Evolutionary conservation across 2,888 invertebrate genomes (phyloP), one percentile per base, ranked within the genome.

Genomic region (Phortica okadai): DNA sequence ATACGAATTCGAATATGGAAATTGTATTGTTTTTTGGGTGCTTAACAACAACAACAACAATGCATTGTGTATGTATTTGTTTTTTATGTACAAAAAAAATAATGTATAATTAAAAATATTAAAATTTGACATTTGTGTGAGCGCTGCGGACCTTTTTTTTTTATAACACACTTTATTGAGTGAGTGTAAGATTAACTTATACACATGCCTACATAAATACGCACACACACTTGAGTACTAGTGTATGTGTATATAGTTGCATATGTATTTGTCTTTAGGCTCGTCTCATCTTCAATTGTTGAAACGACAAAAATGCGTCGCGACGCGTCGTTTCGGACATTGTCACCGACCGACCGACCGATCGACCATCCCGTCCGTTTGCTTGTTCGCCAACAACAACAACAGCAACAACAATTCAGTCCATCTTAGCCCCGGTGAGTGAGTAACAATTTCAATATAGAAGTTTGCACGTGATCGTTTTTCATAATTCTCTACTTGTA

Each of bases 391-490:
- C 33, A 33, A 33, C 33, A 33, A 33, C 33, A 33, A 33, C 33
- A 33, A 33, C 33, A 33, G 1, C 21, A 33, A 33, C 33, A 33
- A 33, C 33, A 5, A 33, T 33, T 4, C 33, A 33, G 33, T 33
- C 50, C 10, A 21, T 62, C 21, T 62, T 16, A 25, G 62, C 25
- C 59, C n/a, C 62, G 62, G 1, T 41, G 70, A 21, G 41, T 72
- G 70, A 72, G 70, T 72, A 72, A 74, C 74, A 62, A 59, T 44
- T 44, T 56, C 58, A 58, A 58, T 73, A 73, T 58, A 54, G 74
- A 58, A 74, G 70, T 67, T 75, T 79, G 81, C 85, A 87, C 87
- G 85, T 85, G 85, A 85, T 81, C 81, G 81, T 85, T 85, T 85
- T 85, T 66, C 77, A 79, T 81, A 85, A 85, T 84, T 84, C 77